phyloP scores from a whole-genome alignment of 1,140 invertebrate species.

The Papilio aristodemus region DNA sequence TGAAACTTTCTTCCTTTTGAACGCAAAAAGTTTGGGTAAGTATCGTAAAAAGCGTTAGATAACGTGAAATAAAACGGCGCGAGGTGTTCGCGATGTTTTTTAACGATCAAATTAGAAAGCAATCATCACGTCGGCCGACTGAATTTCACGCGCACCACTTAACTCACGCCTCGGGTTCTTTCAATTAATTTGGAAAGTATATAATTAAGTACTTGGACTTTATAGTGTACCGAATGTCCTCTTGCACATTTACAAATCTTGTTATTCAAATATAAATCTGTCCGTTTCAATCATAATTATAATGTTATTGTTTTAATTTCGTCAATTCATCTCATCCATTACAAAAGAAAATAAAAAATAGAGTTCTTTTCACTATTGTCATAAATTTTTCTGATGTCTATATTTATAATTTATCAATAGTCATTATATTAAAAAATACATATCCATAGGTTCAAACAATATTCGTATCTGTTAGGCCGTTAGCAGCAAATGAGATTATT shows the following conservation, averaged over 20 bases:
- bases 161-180: constrained; percentile 1
- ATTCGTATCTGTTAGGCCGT: constrained; percentile 14
- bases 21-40: constrained; percentile 55
- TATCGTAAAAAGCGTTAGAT: constrained; percentile 63
- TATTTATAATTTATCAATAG: too few relatives aligned
- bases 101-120: constrained; percentile 33
- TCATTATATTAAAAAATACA: too few relatives aligned
- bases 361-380: too few relatives aligned
- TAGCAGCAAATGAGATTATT: constrained; percentile 43
- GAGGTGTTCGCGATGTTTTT: constrained; percentile 39
- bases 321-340: too few relatives aligned
- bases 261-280: too few relatives aligned
- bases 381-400: too few relatives aligned
- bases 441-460: too few relatives aligned
- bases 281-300: too few relatives aligned
- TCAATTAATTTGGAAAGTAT: constrained; percentile 2
- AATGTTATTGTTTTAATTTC: too few relatives aligned
- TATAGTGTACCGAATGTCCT: too few relatives aligned
- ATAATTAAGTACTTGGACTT: neutral
- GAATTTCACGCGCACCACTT: constrained; percentile 7
- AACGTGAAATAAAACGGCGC: constrained; percentile 52
- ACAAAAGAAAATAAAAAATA: too few relatives aligned
- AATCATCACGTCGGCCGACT: constrained; percentile 20
- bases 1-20: constrained; percentile 58
- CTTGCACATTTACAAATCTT: too few relatives aligned